Evolutionary conservation across 2,113 vertebrate species (phyloP), one percentile per base, ranked within the genome.

Genomic region (Macquaria australasica): DNA sequence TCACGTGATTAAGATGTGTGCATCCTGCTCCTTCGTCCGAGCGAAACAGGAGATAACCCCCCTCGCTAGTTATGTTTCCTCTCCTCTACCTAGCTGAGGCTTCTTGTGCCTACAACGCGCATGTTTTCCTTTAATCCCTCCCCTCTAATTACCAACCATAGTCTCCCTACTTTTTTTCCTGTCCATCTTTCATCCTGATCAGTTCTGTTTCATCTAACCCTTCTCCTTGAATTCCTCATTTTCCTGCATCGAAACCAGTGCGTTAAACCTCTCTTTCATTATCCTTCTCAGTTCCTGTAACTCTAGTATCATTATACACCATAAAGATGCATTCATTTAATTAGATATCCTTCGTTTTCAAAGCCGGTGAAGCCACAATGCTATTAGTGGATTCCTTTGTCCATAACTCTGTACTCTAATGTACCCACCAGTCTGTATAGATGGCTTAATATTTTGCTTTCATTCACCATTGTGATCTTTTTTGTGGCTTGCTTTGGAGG

Each of bases 1-100:
- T 87, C 75, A 81, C 56, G 77, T 81, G 88, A 91, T 93, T 90
- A 90, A 92, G 91, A 93, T 82, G 82, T 91, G 84, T 84, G 82
- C 81, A 88, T 86, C 68, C 82, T 55, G 72, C 80, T 83, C 84
- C 56, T 84, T 83, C 67, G 84, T 73, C 51, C 77, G 73, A 73
- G 80, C 63, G 60, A 90, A 87, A 88, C 87, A 41, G 64, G 66
- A 91, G 81, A 84, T 66, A 63, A 72, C 76, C 80, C 78, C 58
- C 31, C 9, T n/a, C 7, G 34, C 79, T 82, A 66, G 78, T 79
- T 83, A 88, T 83, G 71, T 60, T 60, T 18, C 43, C 28, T 67
- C 56, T 73, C 58, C 25, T 84, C 73, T 34, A 18, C 66, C 45
- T 56, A 37, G 53, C 66, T 50, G 45, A 68, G 56, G 31, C 8